Percentiles rank a stretch among this genome's conserved stretches.
These are phyloP conservation scores for Gambusia holbrooki DNA, from an alignment of 2,113 vertebrate species.

Conservation along the genomic window DNA sequence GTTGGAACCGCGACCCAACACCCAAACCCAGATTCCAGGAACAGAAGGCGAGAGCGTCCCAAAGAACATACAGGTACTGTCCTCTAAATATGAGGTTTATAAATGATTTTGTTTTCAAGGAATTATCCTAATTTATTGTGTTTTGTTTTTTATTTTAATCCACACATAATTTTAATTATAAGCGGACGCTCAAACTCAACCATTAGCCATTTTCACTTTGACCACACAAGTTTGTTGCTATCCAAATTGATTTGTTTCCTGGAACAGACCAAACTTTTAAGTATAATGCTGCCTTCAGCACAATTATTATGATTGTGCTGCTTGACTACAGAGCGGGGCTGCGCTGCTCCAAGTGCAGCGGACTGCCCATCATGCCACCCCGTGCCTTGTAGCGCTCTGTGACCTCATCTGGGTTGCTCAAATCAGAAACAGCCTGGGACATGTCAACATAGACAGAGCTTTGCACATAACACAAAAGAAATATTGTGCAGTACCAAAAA, in stretches of 20 bases:
- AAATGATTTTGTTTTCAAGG: background rate
- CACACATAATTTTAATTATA: background rate
- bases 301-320: background rate
- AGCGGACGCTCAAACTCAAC: background rate
- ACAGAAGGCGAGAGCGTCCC: slow-evolving; percentile 96
- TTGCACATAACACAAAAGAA: background rate
- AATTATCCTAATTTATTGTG: background rate
- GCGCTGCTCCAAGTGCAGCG: background rate
- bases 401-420: background rate
- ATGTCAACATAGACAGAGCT: background rate
- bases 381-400: background rate
- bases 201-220: background rate
- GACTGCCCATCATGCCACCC: too few species aligned
- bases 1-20: slow-evolving; percentile 93
- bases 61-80: slow-evolving; percentile 96
- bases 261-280: too few species aligned
- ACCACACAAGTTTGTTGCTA: background rate
- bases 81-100: too few species aligned
- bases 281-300: too few species aligned
- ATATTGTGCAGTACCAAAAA: background rate
- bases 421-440: too few species aligned
- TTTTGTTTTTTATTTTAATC: background rate
- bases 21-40: slow-evolving; percentile 92
- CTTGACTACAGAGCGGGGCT: background rate
- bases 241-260: background rate